Evolutionary conservation across 2,888 invertebrate genomes (phyloP).

Genomic region (Gisinianus flammeolus): DNA sequence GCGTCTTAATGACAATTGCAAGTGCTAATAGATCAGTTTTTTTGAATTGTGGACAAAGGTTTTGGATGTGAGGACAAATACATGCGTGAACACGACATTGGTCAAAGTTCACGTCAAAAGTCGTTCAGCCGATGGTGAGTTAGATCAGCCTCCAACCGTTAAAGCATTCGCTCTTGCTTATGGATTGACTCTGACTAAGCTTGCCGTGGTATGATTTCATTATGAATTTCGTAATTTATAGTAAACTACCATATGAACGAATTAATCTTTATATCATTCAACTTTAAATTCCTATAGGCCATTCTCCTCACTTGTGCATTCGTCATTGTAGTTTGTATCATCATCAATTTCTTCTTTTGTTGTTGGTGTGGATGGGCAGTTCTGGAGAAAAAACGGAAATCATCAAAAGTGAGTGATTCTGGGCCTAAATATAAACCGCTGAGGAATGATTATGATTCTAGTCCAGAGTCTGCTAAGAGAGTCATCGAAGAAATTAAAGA

Average conservation of each 20-base stretch:
- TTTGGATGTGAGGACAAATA: constrained; percentile 8
- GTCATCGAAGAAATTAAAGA: constrained; percentile 19
- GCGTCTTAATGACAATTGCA: neutral
- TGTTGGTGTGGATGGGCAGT: neutral
- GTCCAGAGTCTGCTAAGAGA: neutral
- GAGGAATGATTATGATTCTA: neutral
- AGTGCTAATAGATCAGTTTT: neutral
- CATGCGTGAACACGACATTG: constrained; percentile 13
- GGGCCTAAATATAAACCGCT: constrained; percentile 2
- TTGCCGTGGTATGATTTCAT: constrained; percentile 11
- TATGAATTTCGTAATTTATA: neutral
- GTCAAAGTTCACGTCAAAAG: neutral
- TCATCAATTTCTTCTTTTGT: constrained; percentile 8
- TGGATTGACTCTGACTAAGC: constrained; percentile 25
- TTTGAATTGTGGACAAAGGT: constrained; percentile 4
- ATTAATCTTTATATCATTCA: neutral
- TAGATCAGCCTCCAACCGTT: neutral
- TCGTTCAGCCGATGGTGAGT: neutral
- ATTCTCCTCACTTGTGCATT: constrained; percentile 10
- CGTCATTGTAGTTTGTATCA: constrained; percentile 12
- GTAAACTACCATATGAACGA: neutral
- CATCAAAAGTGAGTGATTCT: neutral
- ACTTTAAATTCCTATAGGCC: constrained; percentile 4
- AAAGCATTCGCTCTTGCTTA: constrained; percentile 2
- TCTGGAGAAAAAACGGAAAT: neutral